Evolutionary conservation across 2,113 vertebrate species (phyloP).

Genomic region (Riparia riparia): DNA sequence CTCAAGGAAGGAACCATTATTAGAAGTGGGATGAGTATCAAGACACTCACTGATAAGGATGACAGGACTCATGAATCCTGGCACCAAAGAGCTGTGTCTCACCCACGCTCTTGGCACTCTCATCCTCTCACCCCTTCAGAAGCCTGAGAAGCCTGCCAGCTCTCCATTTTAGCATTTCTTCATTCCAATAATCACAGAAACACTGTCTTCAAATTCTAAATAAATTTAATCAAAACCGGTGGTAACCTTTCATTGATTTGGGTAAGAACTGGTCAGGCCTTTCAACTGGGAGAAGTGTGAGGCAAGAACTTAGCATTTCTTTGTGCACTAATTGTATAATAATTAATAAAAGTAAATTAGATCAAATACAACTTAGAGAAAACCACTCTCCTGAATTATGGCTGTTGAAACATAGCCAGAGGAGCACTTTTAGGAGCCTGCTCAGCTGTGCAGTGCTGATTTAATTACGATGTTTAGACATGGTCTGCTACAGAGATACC

Average conservation of each 20-base stretch:
- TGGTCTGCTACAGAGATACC: neutral
- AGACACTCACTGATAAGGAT: neutral
- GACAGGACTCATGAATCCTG: neutral
- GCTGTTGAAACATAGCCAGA: constrained; percentile 37
- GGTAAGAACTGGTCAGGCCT: neutral
- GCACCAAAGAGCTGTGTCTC: neutral
- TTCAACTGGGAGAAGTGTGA: neutral
- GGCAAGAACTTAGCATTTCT: neutral
- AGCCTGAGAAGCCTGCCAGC: neutral
- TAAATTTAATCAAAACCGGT: neutral
- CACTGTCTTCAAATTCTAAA: neutral
- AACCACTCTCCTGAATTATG: constrained; percentile 18
- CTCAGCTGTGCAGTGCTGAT: neutral
- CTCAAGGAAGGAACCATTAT: neutral
- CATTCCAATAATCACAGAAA: neutral
- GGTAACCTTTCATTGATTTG: neutral
- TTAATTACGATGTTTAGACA: constrained; percentile 27
- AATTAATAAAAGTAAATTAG: constrained; percentile 57
- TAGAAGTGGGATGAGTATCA: neutral
- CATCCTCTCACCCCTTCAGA: neutral
- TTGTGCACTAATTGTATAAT: neutral
- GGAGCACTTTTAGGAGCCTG: constrained; percentile 41
- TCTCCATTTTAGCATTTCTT: neutral
- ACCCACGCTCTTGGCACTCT: neutral
- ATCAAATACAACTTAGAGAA: constrained; percentile 25